Conservation (phyloP, 2,888 invertebrate species). For the Pyrrhia umbra region DNA sequence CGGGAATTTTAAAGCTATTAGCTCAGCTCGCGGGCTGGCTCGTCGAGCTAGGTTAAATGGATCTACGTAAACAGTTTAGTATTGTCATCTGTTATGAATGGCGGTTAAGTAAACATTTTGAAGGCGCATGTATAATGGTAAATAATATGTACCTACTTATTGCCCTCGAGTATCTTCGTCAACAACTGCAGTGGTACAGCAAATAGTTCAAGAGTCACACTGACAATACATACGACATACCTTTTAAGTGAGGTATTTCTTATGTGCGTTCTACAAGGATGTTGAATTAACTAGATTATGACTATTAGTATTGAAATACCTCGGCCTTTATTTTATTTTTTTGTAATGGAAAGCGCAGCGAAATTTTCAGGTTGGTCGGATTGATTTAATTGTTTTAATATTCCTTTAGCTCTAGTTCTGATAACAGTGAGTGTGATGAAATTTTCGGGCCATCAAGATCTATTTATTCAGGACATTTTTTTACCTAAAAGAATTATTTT, state of each 20-base stretch:
- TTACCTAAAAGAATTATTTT: too few relatives aligned
- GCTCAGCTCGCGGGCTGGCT: too few relatives aligned
- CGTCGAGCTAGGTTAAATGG: too few relatives aligned
- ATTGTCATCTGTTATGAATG: slow-evolving; percentile 19
- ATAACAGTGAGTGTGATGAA: too few relatives aligned
- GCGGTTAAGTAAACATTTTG: slow-evolving; percentile 20
- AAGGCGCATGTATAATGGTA: slow-evolving; percentile 20
- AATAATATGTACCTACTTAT: slow-evolving; percentile 25
- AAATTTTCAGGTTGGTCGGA: too few relatives aligned
- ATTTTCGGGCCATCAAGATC: too few relatives aligned
- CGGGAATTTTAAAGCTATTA: too few relatives aligned
- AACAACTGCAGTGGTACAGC: slow-evolving; percentile 24
- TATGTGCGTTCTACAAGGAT: slow-evolving; percentile 2
- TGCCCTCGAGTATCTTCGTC: slow-evolving; percentile 40
- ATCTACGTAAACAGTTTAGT: slow-evolving; percentile 17
- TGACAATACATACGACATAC: slow-evolving; percentile 6
- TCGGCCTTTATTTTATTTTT: slow-evolving; percentile 6
- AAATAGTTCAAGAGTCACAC: slow-evolving; percentile 42
- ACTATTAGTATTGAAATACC: slow-evolving; percentile 7
- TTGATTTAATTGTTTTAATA: too few relatives aligned
- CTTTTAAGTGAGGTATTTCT: slow-evolving; percentile 1
- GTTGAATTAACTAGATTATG: not conserved
- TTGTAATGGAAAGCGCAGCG: too few relatives aligned
- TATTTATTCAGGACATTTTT: too few relatives aligned
- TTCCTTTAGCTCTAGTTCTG: too few relatives aligned